Conservation (phyloP, 2,888 invertebrate species). For the Tholera decimalis region DNA sequence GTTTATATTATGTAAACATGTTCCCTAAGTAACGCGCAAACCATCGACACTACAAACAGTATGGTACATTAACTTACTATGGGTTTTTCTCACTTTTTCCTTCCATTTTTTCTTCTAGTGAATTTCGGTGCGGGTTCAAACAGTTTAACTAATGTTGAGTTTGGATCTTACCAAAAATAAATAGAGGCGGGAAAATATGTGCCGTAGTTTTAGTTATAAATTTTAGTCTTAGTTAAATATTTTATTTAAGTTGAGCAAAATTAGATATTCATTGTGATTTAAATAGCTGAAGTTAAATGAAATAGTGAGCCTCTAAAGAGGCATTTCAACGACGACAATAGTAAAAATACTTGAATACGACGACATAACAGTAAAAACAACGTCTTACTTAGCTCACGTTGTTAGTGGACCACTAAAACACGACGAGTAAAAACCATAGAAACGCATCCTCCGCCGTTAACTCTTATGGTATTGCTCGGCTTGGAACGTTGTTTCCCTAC, state of each 20-base stretch:
- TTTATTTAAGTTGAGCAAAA: background rate
- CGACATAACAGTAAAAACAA: slow-evolving; percentile 48
- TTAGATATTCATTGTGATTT: slow-evolving; percentile 1
- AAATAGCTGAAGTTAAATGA: background rate
- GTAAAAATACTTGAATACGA: slow-evolving; percentile 44
- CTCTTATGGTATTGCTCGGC: slow-evolving; percentile 53
- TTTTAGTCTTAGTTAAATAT: slow-evolving; percentile 14
- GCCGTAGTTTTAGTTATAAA: slow-evolving; percentile 28
- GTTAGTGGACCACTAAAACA: slow-evolving; percentile 48
- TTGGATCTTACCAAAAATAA: slow-evolving; percentile 32
- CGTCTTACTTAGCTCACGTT: slow-evolving; percentile 43
- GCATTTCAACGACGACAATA: slow-evolving; percentile 14
- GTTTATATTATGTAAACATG: slow-evolving; percentile 38
- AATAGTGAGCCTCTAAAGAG: slow-evolving; percentile 11
- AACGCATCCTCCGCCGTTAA: slow-evolving; percentile 55
- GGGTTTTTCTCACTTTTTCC: slow-evolving; percentile 22
- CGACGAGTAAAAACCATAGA: slow-evolving; percentile 47
- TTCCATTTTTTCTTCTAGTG: slow-evolving; percentile 32
- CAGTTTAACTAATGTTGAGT: slow-evolving; percentile 28
- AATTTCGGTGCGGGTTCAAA: slow-evolving; percentile 41
- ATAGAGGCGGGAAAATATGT: slow-evolving; percentile 20
- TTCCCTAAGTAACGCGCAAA: slow-evolving; percentile 15
- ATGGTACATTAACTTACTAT: slow-evolving; percentile 38
- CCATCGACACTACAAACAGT: slow-evolving; percentile 36
- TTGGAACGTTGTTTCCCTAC: slow-evolving; percentile 48